Percentiles rank a stretch among this genome's conserved stretches.
Evolutionary conservation across 1,140 invertebrate genomes (phyloP).

Genomic region (Fopius arisanus): DNA sequence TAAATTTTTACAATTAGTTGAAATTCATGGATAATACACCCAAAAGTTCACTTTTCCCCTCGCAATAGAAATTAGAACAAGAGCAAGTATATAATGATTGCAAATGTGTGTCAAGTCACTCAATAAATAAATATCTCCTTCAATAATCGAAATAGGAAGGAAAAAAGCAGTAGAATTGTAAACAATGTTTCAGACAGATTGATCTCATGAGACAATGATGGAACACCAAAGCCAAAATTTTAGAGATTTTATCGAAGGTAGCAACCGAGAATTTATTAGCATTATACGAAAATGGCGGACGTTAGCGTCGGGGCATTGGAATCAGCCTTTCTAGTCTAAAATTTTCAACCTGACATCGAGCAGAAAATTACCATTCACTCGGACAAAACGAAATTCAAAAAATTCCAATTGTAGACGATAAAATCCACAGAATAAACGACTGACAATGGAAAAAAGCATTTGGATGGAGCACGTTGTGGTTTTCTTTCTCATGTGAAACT

Average conservation of each 20-base stretch:
- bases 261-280: neutral
- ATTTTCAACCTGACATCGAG: neutral
- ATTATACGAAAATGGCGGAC: slow-evolving; percentile 4
- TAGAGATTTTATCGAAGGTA: neutral
- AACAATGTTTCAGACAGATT: neutral
- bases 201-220: neutral
- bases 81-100: neutral
- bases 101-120: neutral
- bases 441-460: neutral
- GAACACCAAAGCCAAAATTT: neutral
- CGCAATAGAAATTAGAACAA: neutral
- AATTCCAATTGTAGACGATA: neutral
- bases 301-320: slow-evolving; percentile 3
- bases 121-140: neutral
- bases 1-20: too few species aligned
- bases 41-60: neutral
- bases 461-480: neutral
- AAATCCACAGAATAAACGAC: neutral
- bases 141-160: neutral
- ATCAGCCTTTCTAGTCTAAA: neutral
- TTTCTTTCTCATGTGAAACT: neutral
- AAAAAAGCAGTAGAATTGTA: neutral
- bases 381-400: neutral
- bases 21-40: too few species aligned
- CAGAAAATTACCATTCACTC: neutral